A percentile compares a stretch with the other conserved stretches of the same genome.
These are phyloP conservation scores for Nephotettix cincticeps DNA, from an alignment of 1,140 invertebrate genomes.

Conservation along the genomic window DNA sequence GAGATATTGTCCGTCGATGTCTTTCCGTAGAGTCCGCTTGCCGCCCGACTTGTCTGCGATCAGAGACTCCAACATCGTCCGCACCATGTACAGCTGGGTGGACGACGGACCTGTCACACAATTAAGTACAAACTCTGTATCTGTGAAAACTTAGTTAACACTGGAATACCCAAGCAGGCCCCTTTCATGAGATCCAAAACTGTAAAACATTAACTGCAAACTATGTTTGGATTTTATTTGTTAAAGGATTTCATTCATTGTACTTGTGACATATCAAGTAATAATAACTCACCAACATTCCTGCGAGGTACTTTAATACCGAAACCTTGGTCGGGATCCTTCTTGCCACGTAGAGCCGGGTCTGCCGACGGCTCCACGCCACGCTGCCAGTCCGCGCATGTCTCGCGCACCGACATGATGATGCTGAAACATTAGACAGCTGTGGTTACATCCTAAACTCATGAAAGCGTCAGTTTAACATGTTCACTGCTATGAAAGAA, in stretches of 20 bases:
- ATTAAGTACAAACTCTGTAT: too few relatives aligned
- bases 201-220: too few relatives aligned
- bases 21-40: constrained; percentile 91
- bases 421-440: constrained; percentile 76
- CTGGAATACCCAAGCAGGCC: too few relatives aligned
- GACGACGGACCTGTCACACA: constrained; percentile 66
- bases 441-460: too few relatives aligned
- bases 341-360: constrained; percentile 92
- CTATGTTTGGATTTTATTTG: too few relatives aligned
- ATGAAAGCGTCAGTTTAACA: too few relatives aligned
- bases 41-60: constrained; percentile 97
- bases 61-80: constrained; percentile 97
- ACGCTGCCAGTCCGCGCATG: constrained; percentile 93
- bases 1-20: constrained; percentile 91
- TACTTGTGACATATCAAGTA: too few relatives aligned
- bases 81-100: constrained; percentile 97
- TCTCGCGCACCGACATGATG: constrained; percentile 92
- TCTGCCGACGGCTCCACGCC: constrained; percentile 91
- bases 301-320: constrained; percentile 89
- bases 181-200: too few relatives aligned
- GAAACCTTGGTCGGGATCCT: constrained; percentile 89
- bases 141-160: too few relatives aligned
- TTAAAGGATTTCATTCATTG: too few relatives aligned
- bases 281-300: constrained; percentile 87
- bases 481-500: too few relatives aligned